phyloP scores from a whole-genome alignment of 1,140 invertebrate species.

The Brachionus rubens region DNA sequence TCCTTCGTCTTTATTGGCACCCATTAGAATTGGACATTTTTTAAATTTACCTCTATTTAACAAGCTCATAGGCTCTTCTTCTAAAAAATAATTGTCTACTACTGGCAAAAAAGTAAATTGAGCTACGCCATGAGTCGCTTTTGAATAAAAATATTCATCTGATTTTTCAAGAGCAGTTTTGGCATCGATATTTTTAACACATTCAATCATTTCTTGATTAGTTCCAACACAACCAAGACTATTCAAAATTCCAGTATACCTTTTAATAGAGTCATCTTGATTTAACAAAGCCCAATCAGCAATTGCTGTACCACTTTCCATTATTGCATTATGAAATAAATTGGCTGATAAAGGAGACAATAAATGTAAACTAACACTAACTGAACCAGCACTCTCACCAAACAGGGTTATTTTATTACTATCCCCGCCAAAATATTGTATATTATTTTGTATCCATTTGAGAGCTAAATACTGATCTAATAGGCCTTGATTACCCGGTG shows the following conservation, averaged over 20 bases:
- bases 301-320: conserved; percentile 67
- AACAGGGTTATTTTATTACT: conserved; percentile 89
- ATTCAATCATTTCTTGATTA: conserved; percentile 71
- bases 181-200: conserved; percentile 69
- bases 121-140: conserved; percentile 67
- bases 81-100: conserved; percentile 83
- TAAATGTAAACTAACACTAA: conserved; percentile 86
- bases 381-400: conserved; percentile 91
- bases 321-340: conserved; percentile 75
- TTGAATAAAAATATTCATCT: conserved; percentile 72
- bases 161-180: conserved; percentile 71
- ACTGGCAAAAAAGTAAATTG: conserved; percentile 87
- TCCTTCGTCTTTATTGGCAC: conserved; percentile 87
- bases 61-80: conserved; percentile 75
- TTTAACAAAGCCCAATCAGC: conserved; percentile 84
- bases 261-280: conserved; percentile 8
- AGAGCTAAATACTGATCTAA: conserved; percentile 87
- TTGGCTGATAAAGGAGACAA: conserved; percentile 78
- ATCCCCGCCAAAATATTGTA: conserved; percentile 87
- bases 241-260: conserved; percentile 46
- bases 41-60: conserved; percentile 81
- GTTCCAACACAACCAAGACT: conserved; percentile 63
- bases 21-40: conserved; percentile 84
- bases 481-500: conserved; percentile 88
- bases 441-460: conserved; percentile 78